A percentile compares a stretch with the other conserved stretches of the same genome.
These are phyloP conservation scores for Mylabris sibirica DNA, from an alignment of 2,888 invertebrate species.

Conservation along the genomic window DNA sequence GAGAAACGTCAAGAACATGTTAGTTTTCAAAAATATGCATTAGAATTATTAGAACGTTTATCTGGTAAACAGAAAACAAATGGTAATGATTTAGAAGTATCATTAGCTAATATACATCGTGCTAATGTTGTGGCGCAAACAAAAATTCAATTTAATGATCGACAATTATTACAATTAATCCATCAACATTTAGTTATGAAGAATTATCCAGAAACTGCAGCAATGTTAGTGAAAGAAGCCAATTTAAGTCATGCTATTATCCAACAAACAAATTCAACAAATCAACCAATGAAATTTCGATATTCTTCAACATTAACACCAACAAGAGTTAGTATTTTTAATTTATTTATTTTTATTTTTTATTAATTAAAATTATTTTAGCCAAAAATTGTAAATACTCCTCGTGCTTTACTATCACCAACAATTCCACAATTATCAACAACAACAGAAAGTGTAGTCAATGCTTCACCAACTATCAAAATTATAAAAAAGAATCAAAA, in stretches of 20 bases:
- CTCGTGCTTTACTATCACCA: constrained; percentile 22
- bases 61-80: constrained; percentile 89
- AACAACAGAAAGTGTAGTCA: constrained; percentile 23
- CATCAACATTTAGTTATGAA: constrained; percentile 84
- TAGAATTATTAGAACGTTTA: constrained; percentile 87
- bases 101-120: constrained; percentile 87
- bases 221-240: constrained; percentile 79
- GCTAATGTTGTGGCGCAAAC: constrained; percentile 90
- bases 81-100: constrained; percentile 81
- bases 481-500: constrained; percentile 45
- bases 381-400: neutral
- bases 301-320: constrained; percentile 65
- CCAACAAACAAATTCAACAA: constrained; percentile 44
- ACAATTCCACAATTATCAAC: constrained; percentile 21
- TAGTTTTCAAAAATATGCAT: constrained; percentile 92
- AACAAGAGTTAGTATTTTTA: constrained; percentile 57
- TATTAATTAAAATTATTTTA: neutral
- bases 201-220: constrained; percentile 78
- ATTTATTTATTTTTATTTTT: neutral
- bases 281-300: constrained; percentile 60
- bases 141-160: constrained; percentile 92
- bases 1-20: constrained; percentile 96
- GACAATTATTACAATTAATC: constrained; percentile 90
- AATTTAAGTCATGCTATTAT: constrained; percentile 68
- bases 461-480: constrained; percentile 45